These are phyloP conservation scores for Cataglyphis livida DNA, from an alignment of 2,888 invertebrate species.

Conservation along the genomic window DNA sequence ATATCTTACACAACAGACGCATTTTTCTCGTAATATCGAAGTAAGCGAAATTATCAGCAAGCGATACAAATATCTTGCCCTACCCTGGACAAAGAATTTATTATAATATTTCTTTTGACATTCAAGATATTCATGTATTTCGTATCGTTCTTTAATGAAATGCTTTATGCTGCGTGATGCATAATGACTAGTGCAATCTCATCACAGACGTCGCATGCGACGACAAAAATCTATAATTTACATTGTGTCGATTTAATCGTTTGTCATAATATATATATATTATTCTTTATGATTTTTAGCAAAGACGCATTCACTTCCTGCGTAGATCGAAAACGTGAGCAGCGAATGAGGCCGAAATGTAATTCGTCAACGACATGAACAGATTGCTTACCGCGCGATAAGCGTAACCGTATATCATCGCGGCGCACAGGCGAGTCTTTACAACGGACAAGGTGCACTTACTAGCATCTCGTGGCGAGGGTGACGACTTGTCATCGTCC, in stretches of 20 bases:
- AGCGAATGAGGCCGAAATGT: conserved; percentile 35
- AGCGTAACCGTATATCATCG: conserved; percentile 32
- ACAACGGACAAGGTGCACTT: conserved; percentile 67
- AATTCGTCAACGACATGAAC: conserved; percentile 37
- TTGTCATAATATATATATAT: neutral
- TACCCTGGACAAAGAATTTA: neutral
- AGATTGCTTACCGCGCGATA: conserved; percentile 47
- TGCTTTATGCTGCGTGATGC: neutral
- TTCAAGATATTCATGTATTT: neutral
- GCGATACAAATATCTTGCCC: neutral
- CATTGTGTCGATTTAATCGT: neutral
- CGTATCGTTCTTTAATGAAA: neutral
- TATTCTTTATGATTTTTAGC: neutral
- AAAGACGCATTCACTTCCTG: conserved; percentile 30
- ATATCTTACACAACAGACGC: neutral
- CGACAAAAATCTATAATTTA: neutral
- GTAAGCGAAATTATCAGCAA: conserved; percentile 4
- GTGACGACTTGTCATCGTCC: conserved; percentile 79
- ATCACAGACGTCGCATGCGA: neutral
- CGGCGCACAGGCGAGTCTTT: conserved; percentile 45
- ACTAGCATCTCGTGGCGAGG: conserved; percentile 71
- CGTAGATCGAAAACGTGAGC: conserved; percentile 35
- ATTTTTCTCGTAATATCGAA: neutral
- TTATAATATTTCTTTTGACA: neutral
- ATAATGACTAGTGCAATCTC: conserved; percentile 10